Percentiles rank a stretch among this genome's conserved stretches.
These are phyloP conservation scores for Cebidichthys violaceus DNA, from an alignment of 2,113 vertebrate species.

Conservation along the genomic window DNA sequence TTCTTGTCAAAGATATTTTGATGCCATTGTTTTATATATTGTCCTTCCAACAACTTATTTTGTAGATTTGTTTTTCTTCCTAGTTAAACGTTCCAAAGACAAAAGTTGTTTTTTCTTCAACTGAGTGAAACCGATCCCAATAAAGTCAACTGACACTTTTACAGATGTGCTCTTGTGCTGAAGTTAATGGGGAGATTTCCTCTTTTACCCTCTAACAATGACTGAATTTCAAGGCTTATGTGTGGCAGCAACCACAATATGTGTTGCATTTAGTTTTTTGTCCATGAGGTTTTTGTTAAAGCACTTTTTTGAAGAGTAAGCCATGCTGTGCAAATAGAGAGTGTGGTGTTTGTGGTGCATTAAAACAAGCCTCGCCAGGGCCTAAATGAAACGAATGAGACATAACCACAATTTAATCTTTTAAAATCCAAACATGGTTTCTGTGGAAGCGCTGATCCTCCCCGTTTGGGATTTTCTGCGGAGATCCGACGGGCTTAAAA, in stretches of 20 bases:
- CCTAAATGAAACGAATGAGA: constrained; percentile 50
- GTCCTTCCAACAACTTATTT: constrained; percentile 81
- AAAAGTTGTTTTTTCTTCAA: constrained; percentile 84
- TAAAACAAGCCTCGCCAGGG: constrained; percentile 33
- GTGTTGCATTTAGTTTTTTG: not conserved
- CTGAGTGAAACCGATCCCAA: constrained; percentile 84
- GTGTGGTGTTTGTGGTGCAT: constrained; percentile 23
- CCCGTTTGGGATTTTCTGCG: constrained; percentile 28
- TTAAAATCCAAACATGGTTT: constrained; percentile 44
- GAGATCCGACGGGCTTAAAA: constrained; percentile 16
- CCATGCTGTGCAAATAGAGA: constrained; percentile 3
- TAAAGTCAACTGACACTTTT: constrained; percentile 83
- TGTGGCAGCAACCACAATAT: not conserved
- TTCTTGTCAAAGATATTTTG: constrained; percentile 73
- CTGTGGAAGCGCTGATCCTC: constrained; percentile 28
- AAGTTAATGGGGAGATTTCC: constrained; percentile 24
- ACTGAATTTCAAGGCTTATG: not conserved
- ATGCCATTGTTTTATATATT: constrained; percentile 81
- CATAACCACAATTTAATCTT: constrained; percentile 38
- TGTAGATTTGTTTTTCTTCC: constrained; percentile 77
- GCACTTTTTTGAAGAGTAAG: not conserved
- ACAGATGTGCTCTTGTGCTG: constrained; percentile 53
- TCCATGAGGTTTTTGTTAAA: constrained; percentile 41
- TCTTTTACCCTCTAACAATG: constrained; percentile 10
- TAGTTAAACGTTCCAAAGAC: constrained; percentile 83